phyloP scores from a whole-genome alignment of 1,140 invertebrate species.

The Aphis gossypii region DNA sequence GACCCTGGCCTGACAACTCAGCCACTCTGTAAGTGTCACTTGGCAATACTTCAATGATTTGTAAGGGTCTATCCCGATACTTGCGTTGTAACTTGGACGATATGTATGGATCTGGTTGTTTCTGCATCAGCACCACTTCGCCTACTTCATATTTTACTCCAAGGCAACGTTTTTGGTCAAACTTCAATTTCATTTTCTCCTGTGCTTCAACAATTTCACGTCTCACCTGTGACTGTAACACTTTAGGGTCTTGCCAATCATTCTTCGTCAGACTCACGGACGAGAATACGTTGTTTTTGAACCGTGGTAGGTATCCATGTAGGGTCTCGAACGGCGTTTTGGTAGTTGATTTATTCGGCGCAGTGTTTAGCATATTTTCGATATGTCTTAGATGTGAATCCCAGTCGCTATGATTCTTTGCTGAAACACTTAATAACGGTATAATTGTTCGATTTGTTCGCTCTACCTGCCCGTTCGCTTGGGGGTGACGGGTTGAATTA shows the following conservation, averaged over 20 bases:
- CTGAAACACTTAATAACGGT: neutral
- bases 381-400: neutral
- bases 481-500: neutral
- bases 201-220: neutral
- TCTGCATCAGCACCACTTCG: slow-evolving; percentile 35
- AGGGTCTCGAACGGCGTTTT: slow-evolving; percentile 33
- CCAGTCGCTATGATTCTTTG: slow-evolving; percentile 18
- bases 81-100: slow-evolving; percentile 39
- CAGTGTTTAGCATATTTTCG: neutral
- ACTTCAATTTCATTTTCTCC: slow-evolving; percentile 24
- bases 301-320: slow-evolving; percentile 25
- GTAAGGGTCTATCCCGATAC: slow-evolving; percentile 23
- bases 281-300: neutral
- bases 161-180: neutral
- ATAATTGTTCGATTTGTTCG: slow-evolving; percentile 14
- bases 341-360: slow-evolving; percentile 16
- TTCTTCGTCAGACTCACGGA: neutral
- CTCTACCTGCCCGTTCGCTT: slow-evolving; percentile 37
- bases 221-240: neutral
- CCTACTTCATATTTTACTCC: slow-evolving; percentile 7
- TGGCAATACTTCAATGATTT: neutral
- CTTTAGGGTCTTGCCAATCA: neutral
- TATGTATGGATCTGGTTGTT: neutral
- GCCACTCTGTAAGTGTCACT: too few species aligned
- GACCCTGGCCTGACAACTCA: neutral